Evolutionary conservation across 2,888 invertebrate species (phyloP).

Genomic region (Allacma fusca): DNA sequence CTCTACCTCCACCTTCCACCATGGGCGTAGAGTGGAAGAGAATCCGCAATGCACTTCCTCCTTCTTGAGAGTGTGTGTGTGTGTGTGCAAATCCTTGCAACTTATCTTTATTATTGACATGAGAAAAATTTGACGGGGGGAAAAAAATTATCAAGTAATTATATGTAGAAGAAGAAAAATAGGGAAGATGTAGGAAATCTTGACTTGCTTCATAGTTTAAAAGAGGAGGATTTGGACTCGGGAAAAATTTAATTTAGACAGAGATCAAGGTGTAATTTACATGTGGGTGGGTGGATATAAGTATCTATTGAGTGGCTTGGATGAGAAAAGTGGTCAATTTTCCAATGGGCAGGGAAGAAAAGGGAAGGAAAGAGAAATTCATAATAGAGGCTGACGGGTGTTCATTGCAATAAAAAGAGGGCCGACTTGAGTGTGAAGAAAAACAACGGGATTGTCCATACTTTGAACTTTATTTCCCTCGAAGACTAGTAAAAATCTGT

Average conservation of each 20-base stretch:
- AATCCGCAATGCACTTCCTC: too few species aligned
- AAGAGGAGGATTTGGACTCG: too few species aligned
- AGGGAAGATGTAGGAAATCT: too few species aligned
- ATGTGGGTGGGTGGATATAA: too few species aligned
- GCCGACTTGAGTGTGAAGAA: slow-evolving; percentile 27
- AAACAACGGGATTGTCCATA: slow-evolving; percentile 34
- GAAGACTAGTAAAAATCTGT: neutral
- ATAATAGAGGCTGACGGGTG: neutral
- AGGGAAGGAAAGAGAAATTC: slow-evolving; percentile 17
- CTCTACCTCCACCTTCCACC: neutral
- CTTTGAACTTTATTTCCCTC: neutral
- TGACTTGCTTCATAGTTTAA: too few species aligned
- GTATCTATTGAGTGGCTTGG: neutral
- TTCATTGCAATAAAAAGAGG: slow-evolving; percentile 35
- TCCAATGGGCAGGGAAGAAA: neutral
- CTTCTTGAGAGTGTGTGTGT: too few species aligned
- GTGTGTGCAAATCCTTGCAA: too few species aligned
- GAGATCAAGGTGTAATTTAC: too few species aligned
- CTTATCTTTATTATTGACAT: slow-evolving; percentile 18
- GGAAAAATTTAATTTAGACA: too few species aligned
- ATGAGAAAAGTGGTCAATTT: slow-evolving; percentile 29
- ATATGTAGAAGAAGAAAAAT: too few species aligned
- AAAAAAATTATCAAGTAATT: neutral
- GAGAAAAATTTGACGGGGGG: neutral
- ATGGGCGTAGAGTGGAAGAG: too few species aligned